phyloP scores from a whole-genome alignment of 2,113 vertebrate genomes.

The Callipepla californica region DNA sequence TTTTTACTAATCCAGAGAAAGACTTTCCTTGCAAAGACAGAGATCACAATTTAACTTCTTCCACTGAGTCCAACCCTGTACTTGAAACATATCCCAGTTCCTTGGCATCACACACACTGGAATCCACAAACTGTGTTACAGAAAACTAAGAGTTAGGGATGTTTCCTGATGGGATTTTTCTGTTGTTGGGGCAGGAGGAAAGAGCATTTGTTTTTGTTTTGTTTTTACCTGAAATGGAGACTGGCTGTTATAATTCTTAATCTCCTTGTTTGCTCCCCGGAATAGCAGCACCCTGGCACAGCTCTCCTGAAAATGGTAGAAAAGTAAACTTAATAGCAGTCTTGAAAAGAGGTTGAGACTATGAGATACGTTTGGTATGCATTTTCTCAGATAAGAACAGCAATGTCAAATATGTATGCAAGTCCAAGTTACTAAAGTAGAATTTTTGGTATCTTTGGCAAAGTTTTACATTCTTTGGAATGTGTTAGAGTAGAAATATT shows the following conservation, averaged over 20 bases:
- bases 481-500: neutral
- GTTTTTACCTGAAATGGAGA: constrained; percentile 91
- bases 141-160: neutral
- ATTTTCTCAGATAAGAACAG: neutral
- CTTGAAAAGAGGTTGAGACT: neutral
- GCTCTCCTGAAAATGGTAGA: constrained; percentile 82
- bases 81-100: neutral
- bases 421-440: neutral
- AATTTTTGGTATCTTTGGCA: neutral
- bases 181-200: neutral
- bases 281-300: constrained; percentile 93
- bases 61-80: neutral
- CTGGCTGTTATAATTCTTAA: constrained; percentile 97
- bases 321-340: neutral
- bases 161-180: too few species aligned
- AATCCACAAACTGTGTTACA: neutral
- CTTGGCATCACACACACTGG: neutral
- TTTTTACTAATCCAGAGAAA: neutral
- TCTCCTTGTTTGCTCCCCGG: constrained; percentile 91
- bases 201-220: neutral
- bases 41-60: neutral
- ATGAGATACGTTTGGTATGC: neutral
- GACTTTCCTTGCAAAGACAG: neutral
- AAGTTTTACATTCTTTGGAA: neutral
- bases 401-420: neutral